Percentiles rank a stretch among this genome's conserved stretches.
Evolutionary conservation across 2,888 invertebrate genomes (phyloP).

Genomic region (Hipparchia sbordonii): DNA sequence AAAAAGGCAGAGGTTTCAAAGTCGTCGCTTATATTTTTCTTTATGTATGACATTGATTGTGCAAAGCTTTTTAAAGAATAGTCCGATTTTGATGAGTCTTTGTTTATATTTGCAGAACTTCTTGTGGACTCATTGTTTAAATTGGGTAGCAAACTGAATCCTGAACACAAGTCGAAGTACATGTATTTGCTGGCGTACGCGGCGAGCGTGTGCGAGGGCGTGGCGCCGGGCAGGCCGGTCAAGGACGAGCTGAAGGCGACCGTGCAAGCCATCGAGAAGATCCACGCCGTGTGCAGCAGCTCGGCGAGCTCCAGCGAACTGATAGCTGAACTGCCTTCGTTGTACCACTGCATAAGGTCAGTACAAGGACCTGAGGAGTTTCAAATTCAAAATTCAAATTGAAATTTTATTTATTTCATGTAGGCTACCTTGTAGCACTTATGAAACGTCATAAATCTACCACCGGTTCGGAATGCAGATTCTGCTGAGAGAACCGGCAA

Average conservation of each 20-base stretch:
- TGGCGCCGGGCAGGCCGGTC: constrained; percentile 85
- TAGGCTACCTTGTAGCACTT: too few species aligned
- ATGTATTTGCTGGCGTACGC: constrained; percentile 97
- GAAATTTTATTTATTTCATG: too few species aligned
- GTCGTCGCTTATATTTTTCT: neutral
- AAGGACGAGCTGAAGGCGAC: constrained; percentile 97
- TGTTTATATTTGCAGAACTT: constrained; percentile 82
- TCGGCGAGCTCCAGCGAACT: constrained; percentile 97
- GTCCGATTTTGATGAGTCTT: too few species aligned
- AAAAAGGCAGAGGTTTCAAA: too few species aligned
- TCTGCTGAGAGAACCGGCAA: too few species aligned
- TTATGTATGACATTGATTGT: neutral
- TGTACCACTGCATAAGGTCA: constrained; percentile 95
- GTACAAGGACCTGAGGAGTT: constrained; percentile 10
- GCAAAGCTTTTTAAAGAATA: too few species aligned
- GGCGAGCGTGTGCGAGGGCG: constrained; percentile 94
- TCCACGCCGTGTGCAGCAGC: constrained; percentile 92
- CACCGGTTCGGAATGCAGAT: too few species aligned
- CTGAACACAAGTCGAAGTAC: constrained; percentile 98
- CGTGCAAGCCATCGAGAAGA: constrained; percentile 95
- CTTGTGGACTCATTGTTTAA: constrained; percentile 97
- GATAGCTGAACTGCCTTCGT: constrained; percentile 93
- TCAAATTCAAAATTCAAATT: too few species aligned
- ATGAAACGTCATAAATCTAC: too few species aligned
- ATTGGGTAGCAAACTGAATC: constrained; percentile 96